Conservation (phyloP, 2,113 vertebrate genomes). For the Strigops habroptila region DNA sequence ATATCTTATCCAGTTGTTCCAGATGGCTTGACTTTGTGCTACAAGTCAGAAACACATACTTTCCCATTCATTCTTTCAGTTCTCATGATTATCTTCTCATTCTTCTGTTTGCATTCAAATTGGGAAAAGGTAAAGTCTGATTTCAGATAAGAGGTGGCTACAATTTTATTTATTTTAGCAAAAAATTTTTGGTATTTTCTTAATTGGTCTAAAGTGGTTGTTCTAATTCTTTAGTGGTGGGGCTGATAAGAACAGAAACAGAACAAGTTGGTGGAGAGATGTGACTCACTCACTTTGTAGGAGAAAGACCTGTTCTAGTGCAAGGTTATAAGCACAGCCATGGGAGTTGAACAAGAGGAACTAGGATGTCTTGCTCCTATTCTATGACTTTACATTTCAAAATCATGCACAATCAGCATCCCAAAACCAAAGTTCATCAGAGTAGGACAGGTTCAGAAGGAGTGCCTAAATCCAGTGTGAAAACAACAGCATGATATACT, state of each 20-base stretch:
- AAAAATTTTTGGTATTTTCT: background rate
- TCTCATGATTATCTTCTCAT: background rate
- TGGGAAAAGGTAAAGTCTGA: background rate
- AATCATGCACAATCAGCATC: background rate
- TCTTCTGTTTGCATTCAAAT: background rate
- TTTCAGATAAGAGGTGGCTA: background rate
- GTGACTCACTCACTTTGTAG: background rate
- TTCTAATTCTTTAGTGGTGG: background rate
- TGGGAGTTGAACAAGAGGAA: background rate
- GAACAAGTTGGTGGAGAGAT: background rate
- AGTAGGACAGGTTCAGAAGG: background rate
- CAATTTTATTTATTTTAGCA: too few relatives aligned
- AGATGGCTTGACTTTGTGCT: background rate
- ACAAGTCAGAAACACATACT: background rate
- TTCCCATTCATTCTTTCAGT: background rate
- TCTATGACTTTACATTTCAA: background rate
- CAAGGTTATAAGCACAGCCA: background rate
- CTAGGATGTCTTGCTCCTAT: background rate
- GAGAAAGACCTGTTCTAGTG: background rate
- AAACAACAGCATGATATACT: background rate
- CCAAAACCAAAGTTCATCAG: background rate
- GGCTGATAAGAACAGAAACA: background rate
- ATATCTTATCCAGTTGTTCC: background rate
- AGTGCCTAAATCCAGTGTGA: background rate
- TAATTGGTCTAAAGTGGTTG: background rate